Percentiles rank a stretch among this genome's conserved stretches.
These are phyloP conservation scores for Plecotus auritus DNA, from an alignment of 2,113 vertebrate species.

Conservation along the genomic window DNA sequence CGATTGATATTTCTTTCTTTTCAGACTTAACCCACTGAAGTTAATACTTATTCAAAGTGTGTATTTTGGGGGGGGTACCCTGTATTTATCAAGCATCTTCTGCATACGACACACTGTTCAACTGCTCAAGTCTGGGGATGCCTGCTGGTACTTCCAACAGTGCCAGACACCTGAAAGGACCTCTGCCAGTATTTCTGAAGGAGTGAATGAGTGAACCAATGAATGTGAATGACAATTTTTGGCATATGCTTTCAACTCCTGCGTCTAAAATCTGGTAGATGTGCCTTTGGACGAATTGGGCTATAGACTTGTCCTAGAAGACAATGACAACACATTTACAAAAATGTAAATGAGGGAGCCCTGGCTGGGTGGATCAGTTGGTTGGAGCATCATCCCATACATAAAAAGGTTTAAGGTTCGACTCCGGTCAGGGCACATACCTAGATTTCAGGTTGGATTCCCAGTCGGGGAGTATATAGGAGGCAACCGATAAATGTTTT, in stretches of 20 bases:
- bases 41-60: too few species aligned
- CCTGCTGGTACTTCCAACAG: too few species aligned
- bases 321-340: neutral
- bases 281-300: neutral
- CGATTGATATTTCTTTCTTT: too few species aligned
- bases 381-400: neutral
- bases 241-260: neutral
- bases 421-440: neutral
- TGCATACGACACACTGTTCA: fast-evolving
- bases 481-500: neutral
- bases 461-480: neutral
- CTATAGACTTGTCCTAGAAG: neutral
- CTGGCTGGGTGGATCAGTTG: neutral
- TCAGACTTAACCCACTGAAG: too few species aligned
- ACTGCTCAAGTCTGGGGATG: neutral
- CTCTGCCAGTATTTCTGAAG: neutral
- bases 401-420: neutral
- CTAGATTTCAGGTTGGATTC: neutral
- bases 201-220: neutral
- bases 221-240: neutral
- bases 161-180: neutral
- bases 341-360: neutral
- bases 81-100: neutral
- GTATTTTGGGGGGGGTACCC: too few species aligned
- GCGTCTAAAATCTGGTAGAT: neutral